Evolutionary conservation across 2,113 vertebrate genomes (phyloP), one percentile per base, ranked within the genome.

Genomic region (Jaculus jaculus): DNA sequence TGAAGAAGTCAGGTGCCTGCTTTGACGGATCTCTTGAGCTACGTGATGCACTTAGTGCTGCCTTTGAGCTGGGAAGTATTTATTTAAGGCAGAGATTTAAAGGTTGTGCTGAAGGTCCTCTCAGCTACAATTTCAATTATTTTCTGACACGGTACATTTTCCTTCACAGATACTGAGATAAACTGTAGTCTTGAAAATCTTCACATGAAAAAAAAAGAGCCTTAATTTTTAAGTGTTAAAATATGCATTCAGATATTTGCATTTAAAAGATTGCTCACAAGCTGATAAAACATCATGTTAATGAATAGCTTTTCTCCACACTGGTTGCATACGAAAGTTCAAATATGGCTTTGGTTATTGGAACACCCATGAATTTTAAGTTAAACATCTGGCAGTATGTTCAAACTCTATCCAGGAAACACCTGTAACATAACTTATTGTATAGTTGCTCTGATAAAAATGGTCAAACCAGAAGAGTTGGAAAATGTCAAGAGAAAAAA

Each of bases 11-110:
- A 60, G 78, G 75, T 95, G 74, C 86, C 90, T 93, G 3, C 39
- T 87, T 93, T 95, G 78, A 97, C 94, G 86, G 91, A 96, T 96
- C 60, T 83, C 20, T 95, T 87, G 82, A 96, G 78, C 80, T 94
- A 83, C 92, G 86, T 21, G 37, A 63, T 93, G 10, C 72, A 80
- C 78, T 82, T 90, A 84, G 63, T 92, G 42, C 39, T 86, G 16
- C 1, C 23, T 89, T 95, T 94, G 81, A 88, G 39, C 92, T 72
- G 23, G 84, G 73, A 97, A 39, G 63, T 73, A 69, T 96, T 91
- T 95, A 87, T 93, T 94, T 92, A 96, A 97, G 88, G 39, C 21
- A 54, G 47, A 71, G 96, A 95, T 91, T 96, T 94, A 94, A 93
- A 75, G 51, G 47, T 90, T 68, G 83, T 47, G 85, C 75, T 89